Percentiles rank a stretch among this genome's conserved stretches.
phyloP scores from a whole-genome alignment of 2,113 vertebrate species.

The Lynx canadensis region DNA sequence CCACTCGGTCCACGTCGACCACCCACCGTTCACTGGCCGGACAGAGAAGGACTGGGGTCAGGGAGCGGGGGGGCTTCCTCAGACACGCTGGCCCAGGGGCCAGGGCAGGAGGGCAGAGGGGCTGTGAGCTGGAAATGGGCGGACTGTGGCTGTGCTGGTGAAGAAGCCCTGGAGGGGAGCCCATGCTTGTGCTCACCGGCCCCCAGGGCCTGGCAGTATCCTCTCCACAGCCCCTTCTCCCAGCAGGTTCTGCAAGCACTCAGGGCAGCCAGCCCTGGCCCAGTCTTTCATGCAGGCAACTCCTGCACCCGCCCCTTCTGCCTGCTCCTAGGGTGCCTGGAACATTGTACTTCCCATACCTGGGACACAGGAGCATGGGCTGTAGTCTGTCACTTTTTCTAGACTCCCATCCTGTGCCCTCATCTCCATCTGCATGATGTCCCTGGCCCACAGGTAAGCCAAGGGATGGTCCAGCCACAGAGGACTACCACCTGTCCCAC shows the following conservation, averaged over 20 bases:
- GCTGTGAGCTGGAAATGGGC: background rate
- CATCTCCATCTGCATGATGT: background rate
- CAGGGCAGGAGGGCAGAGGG: background rate
- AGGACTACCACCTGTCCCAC: background rate
- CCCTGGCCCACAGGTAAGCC: background rate
- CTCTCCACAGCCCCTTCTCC: background rate
- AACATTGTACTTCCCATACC: background rate
- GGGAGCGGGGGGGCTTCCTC: constrained; percentile 67
- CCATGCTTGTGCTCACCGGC: background rate
- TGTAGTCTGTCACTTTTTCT: background rate
- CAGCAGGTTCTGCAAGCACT: background rate
- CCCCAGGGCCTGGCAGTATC: background rate
- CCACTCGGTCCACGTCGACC: constrained; percentile 99
- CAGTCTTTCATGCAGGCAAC: background rate
- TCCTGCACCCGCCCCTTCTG: background rate
- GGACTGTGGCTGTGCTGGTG: background rate
- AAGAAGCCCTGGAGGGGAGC: background rate
- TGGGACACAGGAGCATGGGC: background rate
- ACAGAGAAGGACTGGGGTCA: constrained; percentile 84
- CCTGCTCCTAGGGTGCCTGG: background rate
- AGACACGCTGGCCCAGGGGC: background rate
- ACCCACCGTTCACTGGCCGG: constrained; percentile 95
- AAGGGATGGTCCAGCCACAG: background rate
- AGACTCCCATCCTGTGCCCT: background rate
- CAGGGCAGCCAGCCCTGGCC: background rate